Evolutionary conservation across 2,113 vertebrate genomes (phyloP).

Genomic region (Myanophis thanlyinensis): DNA sequence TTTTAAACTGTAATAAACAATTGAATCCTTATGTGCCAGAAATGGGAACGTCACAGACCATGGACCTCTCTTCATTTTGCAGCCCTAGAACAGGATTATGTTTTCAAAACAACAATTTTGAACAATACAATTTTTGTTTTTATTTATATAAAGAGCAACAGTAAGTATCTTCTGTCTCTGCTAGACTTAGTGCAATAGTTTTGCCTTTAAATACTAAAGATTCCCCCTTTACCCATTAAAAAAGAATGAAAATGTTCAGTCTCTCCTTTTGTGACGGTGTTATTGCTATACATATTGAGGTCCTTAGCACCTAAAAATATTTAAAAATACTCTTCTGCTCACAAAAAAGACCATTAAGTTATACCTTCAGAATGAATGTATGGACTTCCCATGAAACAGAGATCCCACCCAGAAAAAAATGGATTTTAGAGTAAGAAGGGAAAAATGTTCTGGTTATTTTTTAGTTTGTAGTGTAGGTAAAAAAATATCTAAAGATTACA

Average conservation of each 20-base stretch:
- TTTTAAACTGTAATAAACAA: neutral
- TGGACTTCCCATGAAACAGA: neutral
- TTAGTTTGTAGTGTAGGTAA: neutral
- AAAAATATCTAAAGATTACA: constrained; percentile 33
- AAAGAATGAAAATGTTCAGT: neutral
- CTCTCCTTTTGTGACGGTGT: neutral
- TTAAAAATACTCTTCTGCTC: neutral
- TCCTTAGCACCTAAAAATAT: neutral
- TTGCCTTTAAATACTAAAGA: neutral
- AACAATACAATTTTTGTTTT: neutral
- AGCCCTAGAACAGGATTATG: neutral
- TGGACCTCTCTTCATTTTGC: neutral
- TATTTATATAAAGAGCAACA: neutral
- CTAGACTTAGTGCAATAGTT: neutral
- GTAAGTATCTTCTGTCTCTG: neutral
- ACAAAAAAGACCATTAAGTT: neutral
- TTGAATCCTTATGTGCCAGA: neutral
- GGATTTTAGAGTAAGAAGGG: neutral
- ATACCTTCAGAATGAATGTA: neutral
- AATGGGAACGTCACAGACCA: neutral
- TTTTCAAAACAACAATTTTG: neutral
- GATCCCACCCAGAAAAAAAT: neutral
- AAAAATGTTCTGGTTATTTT: neutral
- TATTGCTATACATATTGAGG: neutral
- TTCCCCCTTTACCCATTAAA: neutral